Base-by-base conservation (phyloP, 1,140 invertebrate genomes). In the Drosophila nikananu region DNA sequence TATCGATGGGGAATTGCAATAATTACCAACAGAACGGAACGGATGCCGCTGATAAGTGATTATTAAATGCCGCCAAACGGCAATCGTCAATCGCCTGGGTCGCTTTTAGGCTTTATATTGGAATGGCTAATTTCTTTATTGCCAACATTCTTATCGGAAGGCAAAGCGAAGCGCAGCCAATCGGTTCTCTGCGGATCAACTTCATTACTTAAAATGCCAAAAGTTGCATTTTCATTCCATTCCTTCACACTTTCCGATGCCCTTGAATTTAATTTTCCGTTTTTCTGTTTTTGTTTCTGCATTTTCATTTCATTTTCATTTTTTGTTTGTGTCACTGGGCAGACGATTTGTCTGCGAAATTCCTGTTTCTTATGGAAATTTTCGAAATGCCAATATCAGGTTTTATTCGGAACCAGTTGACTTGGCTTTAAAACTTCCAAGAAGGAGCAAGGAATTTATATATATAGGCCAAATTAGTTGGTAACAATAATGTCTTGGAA, bases 41-140 rank as follows among this genome's bases (percentile, higher is more conserved):
- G 60, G 75, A 76, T 77, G 74, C 74, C 58, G 19, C 54, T 66
- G 72, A 76, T 77, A 66, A 76, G 58, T 64, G 60, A 42, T 19
- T n/a, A 49, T 37, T 55, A 67, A 27, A 41, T 42, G 54, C 54
- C 61, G 61, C 17, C 61, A 30, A 32, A 25, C 27, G 51, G 23
- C 51, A 32, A 48, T 19, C 19, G 63, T 4, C 64, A 48, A 57
- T 54, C 27, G 59, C 19, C 27, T 44, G 39, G 41, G 42, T 51
- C 52, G 58, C 37, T 42, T 57, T 51, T 13, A 19, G 48, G 70
- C 35, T 32, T 60, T n/a, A 12, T 13, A 37, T 23, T 17, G 12
- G 15, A 4, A 32, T 65, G 51, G 17, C 37, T 37, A 30, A 41
- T 65, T 57, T 23, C 23, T 49, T 46, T 66, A 63, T 30, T 7